Percentiles rank a stretch among this genome's conserved stretches.
These are phyloP conservation scores for Zaprionus ghesquierei DNA, from an alignment of 1,140 invertebrate species.

Conservation along the genomic window DNA sequence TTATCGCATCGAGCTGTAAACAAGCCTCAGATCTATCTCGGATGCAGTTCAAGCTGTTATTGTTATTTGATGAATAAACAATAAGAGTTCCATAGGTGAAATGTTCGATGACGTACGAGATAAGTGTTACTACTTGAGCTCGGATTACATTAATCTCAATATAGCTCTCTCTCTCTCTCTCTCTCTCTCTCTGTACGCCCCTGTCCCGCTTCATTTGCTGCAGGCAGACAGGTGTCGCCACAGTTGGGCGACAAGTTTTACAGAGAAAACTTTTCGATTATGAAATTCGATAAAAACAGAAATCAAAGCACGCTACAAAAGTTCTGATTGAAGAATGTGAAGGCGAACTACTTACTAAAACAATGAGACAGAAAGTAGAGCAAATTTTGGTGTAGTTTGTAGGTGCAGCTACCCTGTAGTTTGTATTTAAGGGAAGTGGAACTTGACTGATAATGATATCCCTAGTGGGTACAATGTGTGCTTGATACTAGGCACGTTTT, in stretches of 20 bases:
- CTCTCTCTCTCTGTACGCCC: not conserved
- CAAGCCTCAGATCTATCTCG: constrained; percentile 36
- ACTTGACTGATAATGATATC: not conserved
- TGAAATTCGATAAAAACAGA: constrained; percentile 44
- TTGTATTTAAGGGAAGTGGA: not conserved
- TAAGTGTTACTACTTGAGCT: constrained; percentile 25
- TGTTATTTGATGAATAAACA: not conserved
- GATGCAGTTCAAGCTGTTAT: constrained; percentile 22
- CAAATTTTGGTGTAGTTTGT: not conserved
- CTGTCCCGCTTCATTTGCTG: not conserved
- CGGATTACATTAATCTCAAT: not conserved
- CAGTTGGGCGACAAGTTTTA: not conserved
- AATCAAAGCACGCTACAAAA: constrained; percentile 48
- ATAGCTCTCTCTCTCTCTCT: not conserved
- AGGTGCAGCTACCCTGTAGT: not conserved
- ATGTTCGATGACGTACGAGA: constrained; percentile 40
- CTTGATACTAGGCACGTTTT: not conserved
- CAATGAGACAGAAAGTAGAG: not conserved
- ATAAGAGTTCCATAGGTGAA: not conserved
- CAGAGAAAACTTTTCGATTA: not conserved
- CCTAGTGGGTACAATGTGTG: not conserved
- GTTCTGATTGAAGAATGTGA: constrained; percentile 24
- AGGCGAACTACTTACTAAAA: not conserved
- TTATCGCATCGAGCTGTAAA: constrained; percentile 62
- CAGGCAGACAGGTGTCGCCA: not conserved